A percentile compares a stretch with the other conserved stretches of the same genome.
phyloP scores from a whole-genome alignment of 64 coral and sea anemone species.

The Montipora capricornis region DNA sequence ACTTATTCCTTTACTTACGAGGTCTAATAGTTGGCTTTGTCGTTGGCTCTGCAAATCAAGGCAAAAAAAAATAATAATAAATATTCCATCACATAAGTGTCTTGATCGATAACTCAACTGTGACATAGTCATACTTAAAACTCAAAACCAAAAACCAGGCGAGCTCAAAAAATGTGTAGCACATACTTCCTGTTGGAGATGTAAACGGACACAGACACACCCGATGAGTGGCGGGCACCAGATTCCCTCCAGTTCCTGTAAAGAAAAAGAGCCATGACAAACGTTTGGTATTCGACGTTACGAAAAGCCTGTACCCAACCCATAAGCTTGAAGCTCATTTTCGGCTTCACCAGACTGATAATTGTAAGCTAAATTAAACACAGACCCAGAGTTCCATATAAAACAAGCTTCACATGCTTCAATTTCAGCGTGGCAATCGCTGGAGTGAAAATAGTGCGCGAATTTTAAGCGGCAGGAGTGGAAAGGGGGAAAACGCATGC shows the following conservation, averaged over 20 bases:
- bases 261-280: not conserved
- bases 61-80: not conserved
- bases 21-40: conserved; percentile 42
- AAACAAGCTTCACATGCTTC: too few species aligned
- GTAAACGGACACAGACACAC: conserved; percentile 64
- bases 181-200: not conserved
- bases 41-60: conserved; percentile 10
- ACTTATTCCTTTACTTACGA: not conserved
- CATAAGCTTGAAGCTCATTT: too few species aligned
- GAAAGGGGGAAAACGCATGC: too few species aligned
- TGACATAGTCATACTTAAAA: not conserved
- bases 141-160: not conserved
- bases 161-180: not conserved
- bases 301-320: too few species aligned
- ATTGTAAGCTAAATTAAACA: too few species aligned
- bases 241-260: conserved; percentile 69
- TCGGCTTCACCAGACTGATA: too few species aligned
- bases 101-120: not conserved
- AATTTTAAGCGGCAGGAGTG: too few species aligned
- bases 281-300: not conserved
- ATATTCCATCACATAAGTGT: not conserved
- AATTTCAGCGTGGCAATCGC: too few species aligned
- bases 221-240: conserved; percentile 49
- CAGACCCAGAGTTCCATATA: too few species aligned
- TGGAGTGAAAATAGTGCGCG: too few species aligned